Conservation (phyloP, 1,140 invertebrate species). For the Sitodiplosis mosellana region DNA sequence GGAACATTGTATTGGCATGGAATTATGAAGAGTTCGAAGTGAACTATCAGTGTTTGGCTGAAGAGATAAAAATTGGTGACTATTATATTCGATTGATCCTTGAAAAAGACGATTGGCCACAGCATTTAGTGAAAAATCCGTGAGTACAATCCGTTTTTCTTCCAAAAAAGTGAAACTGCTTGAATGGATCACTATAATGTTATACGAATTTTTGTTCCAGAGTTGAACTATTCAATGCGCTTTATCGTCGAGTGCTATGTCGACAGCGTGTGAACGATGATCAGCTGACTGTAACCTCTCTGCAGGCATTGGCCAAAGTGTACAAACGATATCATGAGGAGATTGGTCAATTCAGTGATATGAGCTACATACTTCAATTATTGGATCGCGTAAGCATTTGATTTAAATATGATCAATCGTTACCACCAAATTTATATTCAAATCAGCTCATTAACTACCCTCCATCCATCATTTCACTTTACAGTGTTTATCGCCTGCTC, state of each 20-base stretch:
- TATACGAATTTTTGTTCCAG: too few species aligned
- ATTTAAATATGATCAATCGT: too few species aligned
- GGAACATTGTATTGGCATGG: constrained; percentile 75
- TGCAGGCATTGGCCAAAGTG: constrained; percentile 95
- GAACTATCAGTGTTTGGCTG: constrained; percentile 76
- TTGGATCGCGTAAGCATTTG: constrained; percentile 67
- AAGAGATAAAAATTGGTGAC: constrained; percentile 96
- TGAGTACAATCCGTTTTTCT: constrained; percentile 11
- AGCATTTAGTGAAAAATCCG: constrained; percentile 25
- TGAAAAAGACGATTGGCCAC: constrained; percentile 71
- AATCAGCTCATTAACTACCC: neutral
- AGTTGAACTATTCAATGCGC: constrained; percentile 95
- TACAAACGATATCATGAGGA: constrained; percentile 91
- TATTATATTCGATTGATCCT: constrained; percentile 91
- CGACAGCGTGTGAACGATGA: constrained; percentile 43
- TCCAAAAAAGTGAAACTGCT: too few species aligned
- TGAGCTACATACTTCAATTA: constrained; percentile 90
- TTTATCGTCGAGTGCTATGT: constrained; percentile 89
- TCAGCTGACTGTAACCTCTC: constrained; percentile 87
- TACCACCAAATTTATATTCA: constrained; percentile 6
- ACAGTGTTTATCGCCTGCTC: constrained; percentile 21
- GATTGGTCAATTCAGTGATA: constrained; percentile 94
- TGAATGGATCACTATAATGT: too few species aligned
- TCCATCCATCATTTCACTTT: neutral
- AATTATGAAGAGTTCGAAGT: constrained; percentile 97